Percentiles rank a stretch among this genome's conserved stretches.
Conservation (phyloP, 1,140 invertebrate genomes). For the Drosophila malerkotliana region DNA sequence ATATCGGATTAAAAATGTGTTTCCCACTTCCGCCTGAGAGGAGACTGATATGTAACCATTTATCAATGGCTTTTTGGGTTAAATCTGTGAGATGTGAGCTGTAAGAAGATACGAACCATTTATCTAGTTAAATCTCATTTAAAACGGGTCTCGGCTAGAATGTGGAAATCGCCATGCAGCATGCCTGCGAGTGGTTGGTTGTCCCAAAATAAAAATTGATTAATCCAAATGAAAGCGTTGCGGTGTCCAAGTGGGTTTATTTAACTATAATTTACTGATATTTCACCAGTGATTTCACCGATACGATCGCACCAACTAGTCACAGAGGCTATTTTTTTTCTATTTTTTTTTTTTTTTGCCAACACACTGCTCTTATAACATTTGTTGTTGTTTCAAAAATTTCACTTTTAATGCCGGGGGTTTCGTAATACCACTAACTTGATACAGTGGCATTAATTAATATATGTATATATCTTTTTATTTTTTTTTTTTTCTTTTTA, state of each 20-base stretch:
- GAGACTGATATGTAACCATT: conserved; percentile 16
- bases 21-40: conserved; percentile 11
- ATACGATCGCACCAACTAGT: conserved; percentile 39
- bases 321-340: conserved; percentile 19
- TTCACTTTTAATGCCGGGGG: conserved; percentile 45
- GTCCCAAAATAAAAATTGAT: conserved; percentile 45
- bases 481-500: conserved; percentile 12
- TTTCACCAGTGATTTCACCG: conserved; percentile 29
- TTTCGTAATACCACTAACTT: conserved; percentile 58
- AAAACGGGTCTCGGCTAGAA: conserved; percentile 69
- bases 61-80: conserved; percentile 36
- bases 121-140: conserved; percentile 79
- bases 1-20: conserved; percentile 21
- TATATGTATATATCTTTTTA: conserved; percentile 28
- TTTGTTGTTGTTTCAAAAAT: conserved; percentile 40
- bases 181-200: background rate
- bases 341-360: conserved; percentile 39
- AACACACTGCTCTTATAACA: conserved; percentile 38
- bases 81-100: background rate
- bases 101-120: conserved; percentile 72
- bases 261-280: conserved; percentile 31
- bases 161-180: conserved; percentile 25
- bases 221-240: conserved; percentile 71
- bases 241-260: conserved; percentile 34
- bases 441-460: conserved; percentile 6